Percentiles rank a stretch among this genome's conserved stretches.
Evolutionary conservation across 2,888 invertebrate species (phyloP).

Genomic region (Meliscaeva auricollis): DNA sequence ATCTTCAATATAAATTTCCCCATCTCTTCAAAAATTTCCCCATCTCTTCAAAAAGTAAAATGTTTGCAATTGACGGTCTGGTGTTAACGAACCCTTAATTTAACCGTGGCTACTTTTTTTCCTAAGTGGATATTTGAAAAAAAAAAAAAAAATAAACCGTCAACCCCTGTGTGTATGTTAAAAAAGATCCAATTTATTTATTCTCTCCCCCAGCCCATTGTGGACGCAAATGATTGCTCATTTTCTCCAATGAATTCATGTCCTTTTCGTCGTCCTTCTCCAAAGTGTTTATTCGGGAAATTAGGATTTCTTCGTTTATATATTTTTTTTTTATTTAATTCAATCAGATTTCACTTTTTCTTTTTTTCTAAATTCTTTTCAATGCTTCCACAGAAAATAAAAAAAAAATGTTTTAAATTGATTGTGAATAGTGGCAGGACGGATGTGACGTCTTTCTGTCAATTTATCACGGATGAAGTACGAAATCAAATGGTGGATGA

Average conservation of each 20-base stretch:
- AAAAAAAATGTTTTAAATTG: constrained; percentile 56
- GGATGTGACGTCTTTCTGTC: constrained; percentile 77
- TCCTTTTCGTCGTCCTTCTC: background rate
- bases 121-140: constrained; percentile 19
- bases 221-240: constrained; percentile 75
- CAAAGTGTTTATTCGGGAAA: constrained; percentile 72
- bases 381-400: constrained; percentile 11
- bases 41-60: constrained; percentile 1
- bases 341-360: constrained; percentile 72
- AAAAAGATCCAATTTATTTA: constrained; percentile 71
- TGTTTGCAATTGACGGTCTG: constrained; percentile 58
- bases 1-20: background rate
- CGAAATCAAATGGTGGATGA: constrained; percentile 83
- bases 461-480: constrained; percentile 82
- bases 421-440: constrained; percentile 59
- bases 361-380: constrained; percentile 30
- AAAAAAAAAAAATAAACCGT: constrained; percentile 27
- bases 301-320: constrained; percentile 68
- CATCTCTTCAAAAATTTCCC: background rate
- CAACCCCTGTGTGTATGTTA: constrained; percentile 59
- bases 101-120: constrained; percentile 51
- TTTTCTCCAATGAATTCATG: constrained; percentile 54
- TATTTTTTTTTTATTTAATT: constrained; percentile 65
- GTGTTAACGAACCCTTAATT: constrained; percentile 71
- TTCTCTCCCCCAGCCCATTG: constrained; percentile 42